Conservation (phyloP, 2,113 vertebrate species). For the Rynchops niger region DNA sequence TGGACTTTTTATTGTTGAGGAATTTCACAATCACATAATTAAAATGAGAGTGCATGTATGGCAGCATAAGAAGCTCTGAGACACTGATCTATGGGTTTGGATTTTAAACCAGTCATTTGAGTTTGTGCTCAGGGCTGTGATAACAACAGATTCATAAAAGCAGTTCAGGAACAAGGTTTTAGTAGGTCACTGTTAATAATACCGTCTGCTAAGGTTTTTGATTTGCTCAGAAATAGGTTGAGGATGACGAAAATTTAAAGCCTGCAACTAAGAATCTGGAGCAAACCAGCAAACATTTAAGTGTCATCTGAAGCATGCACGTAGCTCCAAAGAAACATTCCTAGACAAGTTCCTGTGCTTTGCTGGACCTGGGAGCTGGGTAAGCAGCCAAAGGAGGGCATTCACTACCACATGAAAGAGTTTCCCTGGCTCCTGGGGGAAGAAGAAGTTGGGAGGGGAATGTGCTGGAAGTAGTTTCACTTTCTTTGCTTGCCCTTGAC, state of each 20-base stretch:
- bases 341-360: not conserved
- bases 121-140: not conserved
- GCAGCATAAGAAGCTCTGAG: not conserved
- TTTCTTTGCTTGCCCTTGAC: not conserved
- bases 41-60: not conserved
- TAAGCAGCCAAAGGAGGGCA: not conserved
- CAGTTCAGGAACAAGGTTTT: not conserved
- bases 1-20: not conserved
- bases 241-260: not conserved
- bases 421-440: not conserved
- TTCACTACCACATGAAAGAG: accelerated
- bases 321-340: not conserved
- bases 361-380: not conserved
- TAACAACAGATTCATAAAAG: not conserved
- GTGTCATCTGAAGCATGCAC: not conserved
- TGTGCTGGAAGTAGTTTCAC: not conserved
- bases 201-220: not conserved
- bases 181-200: not conserved
- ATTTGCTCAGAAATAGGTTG: not conserved
- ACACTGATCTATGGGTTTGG: not conserved
- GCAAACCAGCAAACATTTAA: not conserved
- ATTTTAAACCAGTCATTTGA: not conserved
- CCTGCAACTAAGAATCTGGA: not conserved
- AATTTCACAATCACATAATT: not conserved
- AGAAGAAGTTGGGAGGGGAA: not conserved